Evolutionary conservation across 2,888 invertebrate genomes (phyloP).

Genomic region (Stratiomys singularior): DNA sequence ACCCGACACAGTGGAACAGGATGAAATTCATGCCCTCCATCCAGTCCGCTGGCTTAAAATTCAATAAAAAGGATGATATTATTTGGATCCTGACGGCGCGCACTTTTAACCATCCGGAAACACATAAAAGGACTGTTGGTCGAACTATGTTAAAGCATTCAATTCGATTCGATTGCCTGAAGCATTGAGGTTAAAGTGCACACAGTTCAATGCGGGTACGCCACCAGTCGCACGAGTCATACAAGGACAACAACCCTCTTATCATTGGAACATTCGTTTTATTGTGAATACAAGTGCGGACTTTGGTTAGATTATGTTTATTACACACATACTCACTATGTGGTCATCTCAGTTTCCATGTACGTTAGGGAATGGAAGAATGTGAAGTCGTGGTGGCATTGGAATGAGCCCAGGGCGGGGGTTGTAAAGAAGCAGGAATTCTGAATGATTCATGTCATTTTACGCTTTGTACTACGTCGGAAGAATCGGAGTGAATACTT

Average conservation of each 20-base stretch:
- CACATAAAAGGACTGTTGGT: not conserved
- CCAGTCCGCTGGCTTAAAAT: not conserved
- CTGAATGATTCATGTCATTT: too few species aligned
- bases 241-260: constrained; percentile 28
- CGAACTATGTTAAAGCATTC: not conserved
- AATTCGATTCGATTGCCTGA: not conserved
- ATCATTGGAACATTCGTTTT: constrained; percentile 32
- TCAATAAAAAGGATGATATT: constrained; percentile 37
- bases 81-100: constrained; percentile 6
- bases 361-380: not conserved
- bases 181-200: not conserved
- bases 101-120: not conserved
- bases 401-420: too few species aligned
- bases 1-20: not conserved
- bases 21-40: not conserved
- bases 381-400: too few species aligned
- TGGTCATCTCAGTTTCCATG: constrained; percentile 18
- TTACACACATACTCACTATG: constrained; percentile 11
- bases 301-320: constrained; percentile 41
- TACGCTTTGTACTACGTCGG: too few species aligned
- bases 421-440: too few species aligned
- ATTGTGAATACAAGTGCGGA: constrained; percentile 42
- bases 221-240: not conserved
- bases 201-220: not conserved
- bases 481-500: too few species aligned